A percentile compares a stretch with the other conserved stretches of the same genome.
These are phyloP conservation scores for Paramisgurnus dabryanus DNA, from an alignment of 2,113 vertebrate genomes.

Conservation along the genomic window DNA sequence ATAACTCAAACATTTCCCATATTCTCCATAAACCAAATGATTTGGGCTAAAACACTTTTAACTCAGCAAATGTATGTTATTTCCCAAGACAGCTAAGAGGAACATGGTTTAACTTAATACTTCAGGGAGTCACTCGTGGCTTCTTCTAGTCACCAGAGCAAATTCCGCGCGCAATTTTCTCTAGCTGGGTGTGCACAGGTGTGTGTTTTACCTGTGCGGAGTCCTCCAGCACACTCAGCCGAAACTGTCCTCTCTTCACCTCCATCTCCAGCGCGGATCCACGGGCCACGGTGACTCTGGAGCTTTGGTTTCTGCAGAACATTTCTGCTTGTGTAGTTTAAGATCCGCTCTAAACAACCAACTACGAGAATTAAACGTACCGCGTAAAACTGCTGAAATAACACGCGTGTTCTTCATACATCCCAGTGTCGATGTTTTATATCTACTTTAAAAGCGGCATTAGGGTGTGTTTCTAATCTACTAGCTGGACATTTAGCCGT, in stretches of 20 bases:
- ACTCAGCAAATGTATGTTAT: too few relatives aligned
- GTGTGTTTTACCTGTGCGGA: conserved; percentile 8
- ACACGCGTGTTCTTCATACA: background rate
- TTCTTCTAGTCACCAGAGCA: too few relatives aligned
- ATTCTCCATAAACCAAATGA: too few relatives aligned
- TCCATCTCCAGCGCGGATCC: conserved; percentile 45
- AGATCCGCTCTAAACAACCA: background rate
- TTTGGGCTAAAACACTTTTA: too few relatives aligned
- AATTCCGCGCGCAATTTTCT: too few relatives aligned
- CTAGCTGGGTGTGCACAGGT: background rate
- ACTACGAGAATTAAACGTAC: background rate
- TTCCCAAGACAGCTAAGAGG: too few relatives aligned
- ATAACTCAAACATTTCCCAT: too few relatives aligned
- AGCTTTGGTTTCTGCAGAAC: conserved; percentile 36
- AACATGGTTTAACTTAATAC: too few relatives aligned
- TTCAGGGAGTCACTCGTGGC: too few relatives aligned
- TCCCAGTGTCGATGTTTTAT: background rate
- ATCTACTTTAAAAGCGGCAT: background rate
- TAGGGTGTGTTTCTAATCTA: background rate
- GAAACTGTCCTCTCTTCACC: conserved; percentile 23
- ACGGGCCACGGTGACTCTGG: conserved; percentile 34
- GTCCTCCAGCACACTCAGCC: conserved; percentile 32
- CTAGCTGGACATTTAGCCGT: background rate
- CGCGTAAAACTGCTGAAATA: background rate
- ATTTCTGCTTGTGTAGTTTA: background rate